Evolutionary conservation across 2,113 vertebrate genomes (phyloP).

Genomic region (Pangasianodon hypophthalmus): DNA sequence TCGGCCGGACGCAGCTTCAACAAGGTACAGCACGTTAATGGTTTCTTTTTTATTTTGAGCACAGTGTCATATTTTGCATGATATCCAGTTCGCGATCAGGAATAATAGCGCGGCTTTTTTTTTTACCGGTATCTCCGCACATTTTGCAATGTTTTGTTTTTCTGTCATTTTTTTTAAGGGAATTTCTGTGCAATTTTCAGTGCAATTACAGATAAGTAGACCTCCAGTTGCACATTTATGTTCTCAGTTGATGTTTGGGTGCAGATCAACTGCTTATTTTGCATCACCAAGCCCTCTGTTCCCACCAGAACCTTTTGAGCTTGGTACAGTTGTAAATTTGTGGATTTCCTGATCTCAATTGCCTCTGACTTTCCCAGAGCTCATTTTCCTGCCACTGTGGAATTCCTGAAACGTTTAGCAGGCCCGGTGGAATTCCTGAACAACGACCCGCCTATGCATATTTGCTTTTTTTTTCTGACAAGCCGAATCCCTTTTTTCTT

Average conservation of each 20-base stretch:
- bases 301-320: neutral
- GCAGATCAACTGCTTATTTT: neutral
- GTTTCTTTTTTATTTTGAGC: neutral
- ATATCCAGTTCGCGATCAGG: neutral
- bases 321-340: neutral
- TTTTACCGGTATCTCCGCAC: neutral
- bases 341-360: conserved; percentile 40
- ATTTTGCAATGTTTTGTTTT: neutral
- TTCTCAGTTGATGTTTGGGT: neutral
- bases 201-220: neutral
- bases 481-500: conserved; percentile 2
- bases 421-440: conserved; percentile 1
- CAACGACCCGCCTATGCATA: neutral
- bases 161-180: neutral
- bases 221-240: neutral
- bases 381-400: conserved; percentile 41
- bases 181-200: conserved; percentile 10
- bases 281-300: neutral
- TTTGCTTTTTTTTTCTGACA: conserved; percentile 23
- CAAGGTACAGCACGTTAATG: conserved; percentile 80
- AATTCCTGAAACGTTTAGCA: conserved; percentile 36
- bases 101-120: neutral
- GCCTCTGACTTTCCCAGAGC: conserved; percentile 22
- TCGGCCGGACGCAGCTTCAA: conserved; percentile 93
- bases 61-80: neutral